A percentile compares a stretch with the other conserved stretches of the same genome.
Evolutionary conservation across 2,888 invertebrate species (phyloP).

Genomic region (Frankliniella fusca): DNA sequence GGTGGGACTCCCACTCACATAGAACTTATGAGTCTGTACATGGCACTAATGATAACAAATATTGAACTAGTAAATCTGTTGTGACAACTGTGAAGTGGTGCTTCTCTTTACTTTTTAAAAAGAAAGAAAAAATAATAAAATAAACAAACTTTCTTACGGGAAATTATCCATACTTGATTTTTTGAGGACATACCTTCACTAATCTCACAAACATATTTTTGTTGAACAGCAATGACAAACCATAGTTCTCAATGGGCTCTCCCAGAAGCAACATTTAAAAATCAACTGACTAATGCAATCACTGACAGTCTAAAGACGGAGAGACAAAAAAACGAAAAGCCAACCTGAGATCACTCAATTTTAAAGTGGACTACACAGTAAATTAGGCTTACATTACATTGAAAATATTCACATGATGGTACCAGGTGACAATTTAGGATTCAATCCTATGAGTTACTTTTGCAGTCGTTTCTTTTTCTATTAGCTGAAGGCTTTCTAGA

Average conservation of each 20-base stretch:
- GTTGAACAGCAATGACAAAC: too few species aligned
- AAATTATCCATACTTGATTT: background rate
- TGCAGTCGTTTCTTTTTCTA: background rate
- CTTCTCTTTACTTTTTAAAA: background rate
- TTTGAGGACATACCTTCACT: background rate
- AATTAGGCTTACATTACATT: background rate
- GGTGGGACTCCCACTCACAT: slow-evolving; percentile 20
- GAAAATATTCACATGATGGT: background rate
- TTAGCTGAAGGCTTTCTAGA: background rate
- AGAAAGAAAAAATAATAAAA: background rate
- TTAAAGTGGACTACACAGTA: background rate
- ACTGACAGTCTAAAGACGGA: too few species aligned
- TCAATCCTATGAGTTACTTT: background rate
- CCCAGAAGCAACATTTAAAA: too few species aligned
- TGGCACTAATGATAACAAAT: slow-evolving; percentile 26
- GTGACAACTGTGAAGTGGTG: slow-evolving; percentile 21
- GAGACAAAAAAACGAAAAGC: background rate
- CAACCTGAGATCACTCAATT: background rate
- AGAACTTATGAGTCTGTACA: slow-evolving; percentile 21
- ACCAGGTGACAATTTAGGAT: background rate
- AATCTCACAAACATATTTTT: too few species aligned
- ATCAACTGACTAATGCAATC: too few species aligned
- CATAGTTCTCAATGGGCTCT: too few species aligned
- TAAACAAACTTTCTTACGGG: background rate
- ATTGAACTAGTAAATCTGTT: slow-evolving; percentile 18